Evolutionary conservation across 2,888 invertebrate genomes (phyloP).

Genomic region (Cacoxenus indagator): DNA sequence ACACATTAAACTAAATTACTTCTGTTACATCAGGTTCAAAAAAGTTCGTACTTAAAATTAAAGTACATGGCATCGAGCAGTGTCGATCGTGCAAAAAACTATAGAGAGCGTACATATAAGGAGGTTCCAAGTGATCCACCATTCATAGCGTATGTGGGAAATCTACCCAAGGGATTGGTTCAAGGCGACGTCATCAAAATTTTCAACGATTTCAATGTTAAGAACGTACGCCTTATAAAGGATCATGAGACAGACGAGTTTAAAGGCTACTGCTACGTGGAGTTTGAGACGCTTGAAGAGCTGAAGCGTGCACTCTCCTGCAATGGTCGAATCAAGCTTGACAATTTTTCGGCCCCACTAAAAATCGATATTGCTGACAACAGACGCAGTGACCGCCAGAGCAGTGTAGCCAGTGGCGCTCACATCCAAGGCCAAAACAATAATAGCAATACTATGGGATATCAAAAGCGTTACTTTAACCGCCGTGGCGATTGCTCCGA

Average conservation of each 20-base stretch:
- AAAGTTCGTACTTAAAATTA: slow-evolving; percentile 11
- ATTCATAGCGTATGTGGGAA: slow-evolving; percentile 94
- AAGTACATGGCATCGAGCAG: slow-evolving; percentile 17
- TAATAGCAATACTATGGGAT: slow-evolving; percentile 33
- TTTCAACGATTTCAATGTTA: slow-evolving; percentile 77
- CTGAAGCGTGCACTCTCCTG: slow-evolving; percentile 84
- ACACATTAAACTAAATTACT: not conserved
- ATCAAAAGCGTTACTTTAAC: slow-evolving; percentile 58
- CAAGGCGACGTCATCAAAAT: slow-evolving; percentile 95
- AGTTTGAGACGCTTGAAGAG: slow-evolving; percentile 87
- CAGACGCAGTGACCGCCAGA: slow-evolving; percentile 77
- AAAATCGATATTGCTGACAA: slow-evolving; percentile 91
- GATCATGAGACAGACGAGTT: slow-evolving; percentile 96
- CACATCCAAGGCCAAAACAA: not conserved
- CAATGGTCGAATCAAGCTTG: slow-evolving; percentile 84
- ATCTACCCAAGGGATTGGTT: slow-evolving; percentile 88
- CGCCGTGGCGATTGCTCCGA: slow-evolving; percentile 36
- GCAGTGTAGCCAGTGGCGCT: not conserved
- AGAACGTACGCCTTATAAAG: slow-evolving; percentile 91
- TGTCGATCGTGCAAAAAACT: slow-evolving; percentile 5
- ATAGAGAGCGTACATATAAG: slow-evolving; percentile 72
- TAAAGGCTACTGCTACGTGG: slow-evolving; percentile 98
- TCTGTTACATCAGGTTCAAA: not conserved
- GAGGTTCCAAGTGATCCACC: slow-evolving; percentile 91
- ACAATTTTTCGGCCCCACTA: slow-evolving; percentile 76